These are phyloP conservation scores for Natrix natrix DNA, from an alignment of 2,797 vertebrate genomes.

Conservation along the genomic window DNA sequence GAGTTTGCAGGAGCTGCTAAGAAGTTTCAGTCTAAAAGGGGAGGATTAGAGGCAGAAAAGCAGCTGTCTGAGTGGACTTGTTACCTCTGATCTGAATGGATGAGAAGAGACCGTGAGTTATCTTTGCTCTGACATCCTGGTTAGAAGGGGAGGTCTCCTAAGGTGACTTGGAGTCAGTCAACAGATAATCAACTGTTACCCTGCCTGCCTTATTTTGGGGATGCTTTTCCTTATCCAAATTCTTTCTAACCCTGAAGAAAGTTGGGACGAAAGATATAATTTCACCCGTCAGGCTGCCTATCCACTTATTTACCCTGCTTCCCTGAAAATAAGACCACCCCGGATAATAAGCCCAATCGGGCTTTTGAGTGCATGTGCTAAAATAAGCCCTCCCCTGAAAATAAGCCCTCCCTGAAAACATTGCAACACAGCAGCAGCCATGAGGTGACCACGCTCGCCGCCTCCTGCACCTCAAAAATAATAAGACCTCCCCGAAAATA, in stretches of 20 bases:
- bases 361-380: too few species aligned
- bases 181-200: neutral
- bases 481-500: too few species aligned
- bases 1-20: neutral
- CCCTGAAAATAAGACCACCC: too few species aligned
- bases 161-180: neutral
- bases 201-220: neutral
- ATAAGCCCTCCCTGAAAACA: too few species aligned
- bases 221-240: neutral
- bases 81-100: neutral
- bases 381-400: too few species aligned
- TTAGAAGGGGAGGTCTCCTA: neutral
- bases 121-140: neutral
- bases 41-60: neutral
- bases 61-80: neutral
- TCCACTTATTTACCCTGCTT: neutral
- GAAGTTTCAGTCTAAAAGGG: neutral
- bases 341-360: too few species aligned
- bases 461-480: too few species aligned
- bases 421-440: too few species aligned
- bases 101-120: neutral
- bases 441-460: too few species aligned
- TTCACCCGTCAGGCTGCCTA: neutral
- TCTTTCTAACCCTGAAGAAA: neutral
- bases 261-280: neutral